Evolutionary conservation across 1,140 invertebrate species (phyloP).

Genomic region (Caenorhabditis latens): DNA sequence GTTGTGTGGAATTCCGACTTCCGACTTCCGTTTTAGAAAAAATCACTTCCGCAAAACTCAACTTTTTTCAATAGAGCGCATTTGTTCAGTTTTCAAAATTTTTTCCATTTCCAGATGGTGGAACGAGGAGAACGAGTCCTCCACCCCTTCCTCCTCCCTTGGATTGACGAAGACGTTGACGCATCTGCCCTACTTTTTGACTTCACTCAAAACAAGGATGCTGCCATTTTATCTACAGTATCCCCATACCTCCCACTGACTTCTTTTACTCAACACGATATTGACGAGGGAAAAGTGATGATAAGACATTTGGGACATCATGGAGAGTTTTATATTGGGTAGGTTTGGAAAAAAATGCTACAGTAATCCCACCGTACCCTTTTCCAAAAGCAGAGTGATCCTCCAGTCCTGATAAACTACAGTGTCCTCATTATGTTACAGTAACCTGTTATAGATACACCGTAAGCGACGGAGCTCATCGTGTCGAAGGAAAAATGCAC

Average conservation of each 20-base stretch:
- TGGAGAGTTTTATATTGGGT: conserved; percentile 46
- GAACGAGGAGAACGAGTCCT: conserved; percentile 71
- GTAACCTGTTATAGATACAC: conserved; percentile 67
- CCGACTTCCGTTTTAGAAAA: too few relatives aligned
- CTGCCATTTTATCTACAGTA: conserved; percentile 64
- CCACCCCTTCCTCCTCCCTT: conserved; percentile 70
- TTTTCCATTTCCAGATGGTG: conserved; percentile 58
- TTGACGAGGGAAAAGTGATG: conserved; percentile 68
- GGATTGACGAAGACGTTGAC: conserved; percentile 71
- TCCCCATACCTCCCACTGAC: conserved; percentile 65
- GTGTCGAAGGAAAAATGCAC: conserved; percentile 61
- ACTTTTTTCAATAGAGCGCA: background rate
- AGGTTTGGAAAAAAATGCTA: too few relatives aligned
- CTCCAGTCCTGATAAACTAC: too few relatives aligned
- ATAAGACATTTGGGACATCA: conserved; percentile 70
- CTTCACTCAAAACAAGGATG: conserved; percentile 69
- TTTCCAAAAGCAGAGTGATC: too few relatives aligned
- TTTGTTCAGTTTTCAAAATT: background rate
- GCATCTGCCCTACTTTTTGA: conserved; percentile 66
- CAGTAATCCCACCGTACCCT: too few relatives aligned
- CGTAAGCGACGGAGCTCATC: conserved; percentile 74
- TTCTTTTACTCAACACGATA: conserved; percentile 70
- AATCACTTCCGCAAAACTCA: background rate
- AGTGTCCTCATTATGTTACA: background rate
- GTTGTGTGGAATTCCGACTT: too few relatives aligned